Base-by-base conservation (phyloP, 1,140 invertebrate genomes). In the Euborellia annulipes region DNA sequence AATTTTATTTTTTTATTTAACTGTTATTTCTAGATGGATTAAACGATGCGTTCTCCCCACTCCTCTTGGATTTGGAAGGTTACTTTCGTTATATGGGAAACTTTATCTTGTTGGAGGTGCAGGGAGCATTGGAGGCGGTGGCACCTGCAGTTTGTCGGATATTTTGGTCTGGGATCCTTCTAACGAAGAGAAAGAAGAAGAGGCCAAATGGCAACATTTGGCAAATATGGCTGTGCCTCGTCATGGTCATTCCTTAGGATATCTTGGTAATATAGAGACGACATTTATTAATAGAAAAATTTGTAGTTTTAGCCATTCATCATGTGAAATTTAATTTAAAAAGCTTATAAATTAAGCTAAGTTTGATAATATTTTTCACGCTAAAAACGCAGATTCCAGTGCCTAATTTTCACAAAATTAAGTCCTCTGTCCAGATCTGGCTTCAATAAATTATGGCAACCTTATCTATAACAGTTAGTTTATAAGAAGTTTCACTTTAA, bases 91-190 rank as follows among this genome's bases (percentile, higher is more conserved):
- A 58, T 69, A 67, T 46, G 68, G 75, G 50, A 62, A 62, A 48
- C 53, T 77, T 27, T 76, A 70, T 49, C 56, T 74, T 11, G 67
- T 76, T 50, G 74, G 73, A 0, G 74, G 74, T 2, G 73, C 71
- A 22, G 70, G 69, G 7, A 67, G 64, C 38, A 54, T 60, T 47
- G 66, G 65, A 58, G 65, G 65, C 23, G 68, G 67, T 52, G 67
- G 65, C 22, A 68, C 68, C 0, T 67, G 64, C 38, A 76, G 74
- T 50, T 61, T 73, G 4, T 60, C 62, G n/a, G 61, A 58, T 17
- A 65, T 77, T 21, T 73, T 76, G 53, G 55, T 67, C 18, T 75
- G 71, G 72, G 65, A 75, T 55, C 62, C 60, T 27, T 27, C 23
- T 27, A 27, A 27, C 51, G 63, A 65, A 22, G 57, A 56, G 6